phyloP scores from a whole-genome alignment of 2,888 invertebrate genomes.

The Sussaba pulchella region DNA sequence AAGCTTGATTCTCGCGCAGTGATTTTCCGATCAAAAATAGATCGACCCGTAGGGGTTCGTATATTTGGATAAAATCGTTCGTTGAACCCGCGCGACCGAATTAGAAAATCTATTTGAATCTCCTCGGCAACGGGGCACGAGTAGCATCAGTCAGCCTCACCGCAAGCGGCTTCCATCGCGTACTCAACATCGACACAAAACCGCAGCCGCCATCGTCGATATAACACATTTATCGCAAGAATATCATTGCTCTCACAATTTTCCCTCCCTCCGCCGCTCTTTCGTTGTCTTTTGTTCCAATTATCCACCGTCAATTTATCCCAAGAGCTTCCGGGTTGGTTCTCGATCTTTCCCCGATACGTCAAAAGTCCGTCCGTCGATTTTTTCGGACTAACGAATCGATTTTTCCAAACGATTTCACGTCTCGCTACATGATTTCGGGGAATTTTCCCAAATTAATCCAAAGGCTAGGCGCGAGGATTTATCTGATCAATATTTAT shows the following conservation, averaged over 20 bases:
- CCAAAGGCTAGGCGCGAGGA: neutral
- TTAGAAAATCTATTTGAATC: slow-evolving; percentile 65
- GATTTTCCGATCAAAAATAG: slow-evolving; percentile 63
- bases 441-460: slow-evolving; percentile 44
- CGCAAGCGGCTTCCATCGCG: slow-evolving; percentile 13
- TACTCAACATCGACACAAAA: too few relatives aligned
- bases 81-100: slow-evolving; percentile 65
- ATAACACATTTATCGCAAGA: neutral
- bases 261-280: neutral
- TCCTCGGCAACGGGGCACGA: slow-evolving; percentile 23
- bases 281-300: neutral
- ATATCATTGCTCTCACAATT: slow-evolving; percentile 25
- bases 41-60: slow-evolving; percentile 42
- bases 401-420: slow-evolving; percentile 19
- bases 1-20: slow-evolving; percentile 43
- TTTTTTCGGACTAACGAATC: too few relatives aligned
- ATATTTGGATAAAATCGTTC: slow-evolving; percentile 63
- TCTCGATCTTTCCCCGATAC: slow-evolving; percentile 1
- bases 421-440: neutral
- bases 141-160: neutral
- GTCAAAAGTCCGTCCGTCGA: slow-evolving; percentile 9
- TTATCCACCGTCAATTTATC: neutral
- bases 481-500: slow-evolving; percentile 46
- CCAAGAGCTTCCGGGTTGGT: slow-evolving; percentile 10
- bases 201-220: too few relatives aligned